Base-by-base conservation (phyloP, 2,113 vertebrate species). In the Tyto alba region DNA sequence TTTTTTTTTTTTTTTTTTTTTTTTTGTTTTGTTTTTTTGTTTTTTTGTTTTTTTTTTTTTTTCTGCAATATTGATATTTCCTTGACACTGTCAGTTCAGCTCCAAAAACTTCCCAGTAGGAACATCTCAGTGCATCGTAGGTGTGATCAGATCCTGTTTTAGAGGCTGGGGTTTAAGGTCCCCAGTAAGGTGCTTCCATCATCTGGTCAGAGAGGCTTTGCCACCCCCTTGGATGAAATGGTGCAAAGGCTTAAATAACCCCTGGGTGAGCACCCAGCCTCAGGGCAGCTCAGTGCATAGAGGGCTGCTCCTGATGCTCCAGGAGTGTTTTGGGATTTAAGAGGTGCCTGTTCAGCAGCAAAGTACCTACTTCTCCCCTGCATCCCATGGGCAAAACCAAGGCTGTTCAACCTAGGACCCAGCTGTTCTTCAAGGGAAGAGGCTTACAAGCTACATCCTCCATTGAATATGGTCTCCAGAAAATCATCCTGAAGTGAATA, bases 51-150 rank as follows among this genome's bases (percentile, higher is more conserved):
- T 47, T 18, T 32, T 6, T 41, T 45, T 55, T 26, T 43, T 52
- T n/a, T 10, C 25, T 11, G 19, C 52, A 80, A 7, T 32, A 27
- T 23, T 55, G 43, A 11, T 53, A 45, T 72, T 71, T 30, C 66
- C 57, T 55, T 53, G 48, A 47, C 23, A 22, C 10, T 27, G 19
- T 25, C n/a, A 40, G 17, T 52, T 69, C 55, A 67, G 41, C 52
- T 66, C 55, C 26, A 43, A 34, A 69, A 78, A 0, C 40, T 43
- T 56, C 41, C 30, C 48, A 40, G 36, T 0, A 22, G 34, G 69
- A 88, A 11, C 40, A 32, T n/a, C 18, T 53, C 21, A 41, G 19
- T 41, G 34, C 13, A 32, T 4, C 0, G 0, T 7, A 32, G 43
- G 0, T 38, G 41, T 2, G 3, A 40, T 27, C 59, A 56, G 16